Evolutionary conservation across 2,113 vertebrate genomes (phyloP).

Genomic region (Carassius carassius): DNA sequence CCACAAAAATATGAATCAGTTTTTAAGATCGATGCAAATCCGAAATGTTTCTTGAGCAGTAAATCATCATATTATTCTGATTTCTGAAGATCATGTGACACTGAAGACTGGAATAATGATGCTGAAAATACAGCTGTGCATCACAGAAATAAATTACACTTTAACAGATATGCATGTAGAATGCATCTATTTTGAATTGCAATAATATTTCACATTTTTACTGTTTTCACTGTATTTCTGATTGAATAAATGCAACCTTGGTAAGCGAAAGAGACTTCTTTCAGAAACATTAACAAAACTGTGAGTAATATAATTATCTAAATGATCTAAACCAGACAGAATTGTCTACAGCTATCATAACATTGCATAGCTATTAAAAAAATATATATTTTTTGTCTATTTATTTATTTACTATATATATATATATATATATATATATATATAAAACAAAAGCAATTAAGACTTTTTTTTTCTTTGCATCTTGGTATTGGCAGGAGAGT

Average conservation of each 20-base stretch:
- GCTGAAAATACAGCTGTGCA: neutral
- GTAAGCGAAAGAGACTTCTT: neutral
- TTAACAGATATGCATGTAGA: too few relatives aligned
- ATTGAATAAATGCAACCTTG: neutral
- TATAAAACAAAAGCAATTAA: neutral
- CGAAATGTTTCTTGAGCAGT: neutral
- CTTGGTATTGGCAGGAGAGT: neutral
- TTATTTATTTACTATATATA: neutral
- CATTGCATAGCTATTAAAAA: too few relatives aligned
- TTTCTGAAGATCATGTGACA: too few relatives aligned
- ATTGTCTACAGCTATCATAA: too few relatives aligned
- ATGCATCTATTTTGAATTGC: too few relatives aligned
- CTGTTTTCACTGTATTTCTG: neutral
- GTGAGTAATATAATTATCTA: too few relatives aligned
- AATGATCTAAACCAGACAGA: neutral
- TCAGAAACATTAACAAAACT: neutral
- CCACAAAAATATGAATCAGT: too few relatives aligned
- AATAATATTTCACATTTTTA: neutral
- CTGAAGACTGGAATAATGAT: neutral
- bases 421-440: too few relatives aligned
- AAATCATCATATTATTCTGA: neutral
- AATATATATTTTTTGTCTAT: too few relatives aligned
- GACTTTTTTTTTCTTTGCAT: too few relatives aligned
- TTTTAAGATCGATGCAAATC: neutral
- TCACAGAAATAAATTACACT: neutral